A percentile compares a stretch with the other conserved stretches of the same genome.
Evolutionary conservation across 2,888 invertebrate genomes (phyloP).

Genomic region (Cetonia aurata): DNA sequence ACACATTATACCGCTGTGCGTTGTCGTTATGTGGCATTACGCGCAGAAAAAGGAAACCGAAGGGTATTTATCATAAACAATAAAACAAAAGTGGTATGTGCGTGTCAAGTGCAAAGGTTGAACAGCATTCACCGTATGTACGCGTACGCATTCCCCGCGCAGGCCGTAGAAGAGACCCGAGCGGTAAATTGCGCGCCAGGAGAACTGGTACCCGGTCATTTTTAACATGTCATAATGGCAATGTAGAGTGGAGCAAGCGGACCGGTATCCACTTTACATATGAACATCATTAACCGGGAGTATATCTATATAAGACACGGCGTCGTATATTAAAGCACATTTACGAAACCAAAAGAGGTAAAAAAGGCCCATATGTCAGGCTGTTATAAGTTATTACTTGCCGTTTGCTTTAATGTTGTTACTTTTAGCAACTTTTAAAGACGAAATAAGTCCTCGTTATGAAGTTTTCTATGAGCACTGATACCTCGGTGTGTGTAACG

Average conservation of each 20-base stretch:
- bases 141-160: constrained; percentile 12
- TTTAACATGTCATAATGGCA: constrained; percentile 42
- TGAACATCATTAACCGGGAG: constrained; percentile 41
- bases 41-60: not conserved
- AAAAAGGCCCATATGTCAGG: constrained; percentile 35
- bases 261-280: constrained; percentile 37
- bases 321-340: constrained; percentile 38
- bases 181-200: constrained; percentile 34
- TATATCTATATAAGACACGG: constrained; percentile 42
- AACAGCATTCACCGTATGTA: constrained; percentile 19
- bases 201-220: constrained; percentile 44
- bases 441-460: constrained; percentile 26
- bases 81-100: constrained; percentile 19
- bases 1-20: too few relatives aligned
- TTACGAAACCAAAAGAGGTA: constrained; percentile 29
- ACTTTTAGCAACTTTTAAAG: constrained; percentile 42
- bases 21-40: too few relatives aligned
- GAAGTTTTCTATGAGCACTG: constrained; percentile 5
- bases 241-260: constrained; percentile 37
- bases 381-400: constrained; percentile 42
- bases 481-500: constrained; percentile 5
- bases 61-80: constrained; percentile 17
- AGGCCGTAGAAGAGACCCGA: constrained; percentile 15
- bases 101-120: constrained; percentile 32
- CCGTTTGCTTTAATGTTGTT: constrained; percentile 40